Percentiles rank a stretch among this genome's conserved stretches.
These are phyloP conservation scores for Clunio marinus DNA, from an alignment of 2,888 invertebrate species.

Conservation along the genomic window DNA sequence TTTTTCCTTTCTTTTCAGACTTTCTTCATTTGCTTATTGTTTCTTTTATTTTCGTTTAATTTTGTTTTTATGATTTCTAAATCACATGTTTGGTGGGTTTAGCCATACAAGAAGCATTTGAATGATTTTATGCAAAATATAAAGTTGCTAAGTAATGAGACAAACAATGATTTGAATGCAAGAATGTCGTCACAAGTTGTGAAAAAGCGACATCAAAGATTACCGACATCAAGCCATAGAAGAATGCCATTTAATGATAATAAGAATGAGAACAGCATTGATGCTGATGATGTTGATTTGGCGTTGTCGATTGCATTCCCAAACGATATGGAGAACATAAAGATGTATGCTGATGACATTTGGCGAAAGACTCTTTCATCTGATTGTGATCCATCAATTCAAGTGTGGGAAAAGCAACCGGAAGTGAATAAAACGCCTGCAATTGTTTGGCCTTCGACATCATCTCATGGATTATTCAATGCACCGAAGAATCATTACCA, in stretches of 20 bases:
- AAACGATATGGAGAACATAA: conserved; percentile 28
- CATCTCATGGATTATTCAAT: background rate
- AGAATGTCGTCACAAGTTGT: background rate
- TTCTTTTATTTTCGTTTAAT: background rate
- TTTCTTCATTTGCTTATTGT: background rate
- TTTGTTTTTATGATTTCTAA: background rate
- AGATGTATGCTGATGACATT: conserved; percentile 31
- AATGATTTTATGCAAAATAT: conserved; percentile 37
- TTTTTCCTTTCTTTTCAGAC: background rate
- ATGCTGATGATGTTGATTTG: conserved; percentile 29
- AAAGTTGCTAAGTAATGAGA: conserved; percentile 15
- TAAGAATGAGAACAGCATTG: conserved; percentile 34
- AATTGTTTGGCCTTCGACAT: conserved; percentile 23
- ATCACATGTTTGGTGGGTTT: background rate
- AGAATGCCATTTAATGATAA: conserved; percentile 13
- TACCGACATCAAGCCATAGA: conserved; percentile 6
- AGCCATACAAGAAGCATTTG: conserved; percentile 32
- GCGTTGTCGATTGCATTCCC: conserved; percentile 24
- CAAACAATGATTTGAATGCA: background rate
- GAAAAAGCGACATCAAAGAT: background rate
- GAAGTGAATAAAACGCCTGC: background rate
- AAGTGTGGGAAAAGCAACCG: conserved; percentile 28
- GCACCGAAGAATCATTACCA: conserved; percentile 17
- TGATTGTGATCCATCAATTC: conserved; percentile 33
- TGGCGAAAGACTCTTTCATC: conserved; percentile 33